Percentiles rank a stretch among this genome's conserved stretches.
Evolutionary conservation across 2,888 invertebrate genomes (phyloP).

Genomic region (Pherbina coryleti): DNA sequence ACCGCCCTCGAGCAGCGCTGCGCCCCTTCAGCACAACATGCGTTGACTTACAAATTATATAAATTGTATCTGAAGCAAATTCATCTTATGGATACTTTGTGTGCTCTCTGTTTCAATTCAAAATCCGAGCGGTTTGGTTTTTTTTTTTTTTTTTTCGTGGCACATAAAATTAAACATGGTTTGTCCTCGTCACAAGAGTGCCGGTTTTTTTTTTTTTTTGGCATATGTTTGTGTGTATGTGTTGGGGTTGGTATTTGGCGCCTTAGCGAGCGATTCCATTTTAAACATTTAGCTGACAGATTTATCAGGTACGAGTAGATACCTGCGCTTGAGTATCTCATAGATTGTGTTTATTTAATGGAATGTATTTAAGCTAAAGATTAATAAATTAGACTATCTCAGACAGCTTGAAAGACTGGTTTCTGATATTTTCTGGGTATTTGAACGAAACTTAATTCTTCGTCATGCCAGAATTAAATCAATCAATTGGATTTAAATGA

Average conservation of each 20-base stretch:
- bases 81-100: conserved; percentile 53
- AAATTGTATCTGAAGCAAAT: conserved; percentile 63
- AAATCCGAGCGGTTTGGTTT: conserved; percentile 8
- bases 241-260: conserved; percentile 46
- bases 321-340: conserved; percentile 28
- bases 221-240: conserved; percentile 1
- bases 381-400: neutral
- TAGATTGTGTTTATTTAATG: conserved; percentile 18
- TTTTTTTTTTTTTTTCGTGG: too few species aligned
- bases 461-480: too few species aligned
- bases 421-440: too few species aligned
- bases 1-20: neutral
- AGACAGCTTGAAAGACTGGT: too few species aligned
- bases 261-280: conserved; percentile 61
- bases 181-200: conserved; percentile 3
- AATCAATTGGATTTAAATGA: too few species aligned
- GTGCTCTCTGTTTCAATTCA: neutral
- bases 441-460: too few species aligned
- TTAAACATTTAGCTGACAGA: conserved; percentile 62
- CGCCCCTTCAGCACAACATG: conserved; percentile 36
- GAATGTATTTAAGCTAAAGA: conserved; percentile 2
- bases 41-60: conserved; percentile 64
- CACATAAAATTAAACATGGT: neutral
- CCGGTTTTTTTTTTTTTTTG: neutral
- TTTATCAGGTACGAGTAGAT: conserved; percentile 66